Evolutionary conservation across 2,113 vertebrate genomes (phyloP), one percentile per base, ranked within the genome.

Genomic region (Aplodontia rufa): DNA sequence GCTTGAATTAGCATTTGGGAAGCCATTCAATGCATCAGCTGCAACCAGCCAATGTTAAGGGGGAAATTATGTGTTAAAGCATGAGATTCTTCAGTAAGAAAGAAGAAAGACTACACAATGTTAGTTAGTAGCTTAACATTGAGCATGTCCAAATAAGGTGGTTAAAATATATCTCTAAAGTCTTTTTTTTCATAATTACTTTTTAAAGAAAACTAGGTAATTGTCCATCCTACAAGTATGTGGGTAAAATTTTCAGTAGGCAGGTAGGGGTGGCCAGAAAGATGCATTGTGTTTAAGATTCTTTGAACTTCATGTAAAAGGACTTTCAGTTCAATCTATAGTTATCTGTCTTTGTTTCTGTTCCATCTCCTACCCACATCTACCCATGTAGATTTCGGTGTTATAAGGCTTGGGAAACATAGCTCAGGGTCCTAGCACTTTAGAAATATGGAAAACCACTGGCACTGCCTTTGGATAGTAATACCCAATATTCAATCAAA

Each of bases 61-160:
- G 75, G 55, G 37, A 95, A 87, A 84, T 51, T 81, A 96, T 45
- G 69, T 89, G 58, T 66, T 79, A 94, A 94, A 95, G n/a, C 19
- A 80, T 45, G 37, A 71, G 82, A 60, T 87, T 17, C 51, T 74
- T 55, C 69, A 30, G 24, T 74, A 24, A 87, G 24, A 79, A 94
- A 42, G 76, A 87, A 87, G 11, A 81, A 64, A 32, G 11, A 22
- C 42, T 45, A 90, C 8, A 69, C 83, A 82, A 92, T 51, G 58
- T 22, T 49, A 75, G 60, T 22, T 49, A 75, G 60, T 32, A 64
- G 13, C 32, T 47, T 69, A 55, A 28, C 22, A 86, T 68, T 71
- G 35, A 79, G 62, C 20, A 92, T 76, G 90, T 87, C 78, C 71
- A 87, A 82, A 87, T 26, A 90, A 69, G 22, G 0, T 28, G 71